phyloP scores from a whole-genome alignment of 2,797 vertebrate species.

The Peromyscus eremicus region DNA sequence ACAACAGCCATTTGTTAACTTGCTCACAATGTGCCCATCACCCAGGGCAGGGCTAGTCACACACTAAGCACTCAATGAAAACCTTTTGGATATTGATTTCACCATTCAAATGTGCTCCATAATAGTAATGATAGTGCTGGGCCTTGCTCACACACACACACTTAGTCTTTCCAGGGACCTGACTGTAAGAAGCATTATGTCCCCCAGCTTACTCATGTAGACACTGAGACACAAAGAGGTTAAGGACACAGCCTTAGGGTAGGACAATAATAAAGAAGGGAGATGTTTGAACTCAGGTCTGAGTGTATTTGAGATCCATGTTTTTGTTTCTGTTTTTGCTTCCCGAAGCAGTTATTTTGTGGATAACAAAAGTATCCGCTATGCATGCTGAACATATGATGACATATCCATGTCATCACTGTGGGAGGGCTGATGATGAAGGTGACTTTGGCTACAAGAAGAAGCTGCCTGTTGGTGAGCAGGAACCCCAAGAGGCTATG shows the following conservation, averaged over 20 bases:
- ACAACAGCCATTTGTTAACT: background rate
- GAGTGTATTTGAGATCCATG: conserved; percentile 32
- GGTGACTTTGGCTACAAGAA: background rate
- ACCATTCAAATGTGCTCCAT: background rate
- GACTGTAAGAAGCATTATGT: background rate
- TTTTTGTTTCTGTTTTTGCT: background rate
- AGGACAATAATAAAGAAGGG: background rate
- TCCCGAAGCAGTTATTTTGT: background rate
- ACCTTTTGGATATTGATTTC: background rate
- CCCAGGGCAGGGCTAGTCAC: background rate
- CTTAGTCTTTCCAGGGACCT: background rate
- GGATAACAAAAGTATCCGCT: background rate
- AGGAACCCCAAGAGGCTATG: background rate
- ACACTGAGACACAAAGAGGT: background rate
- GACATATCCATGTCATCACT: background rate
- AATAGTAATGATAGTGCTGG: background rate
- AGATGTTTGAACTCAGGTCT: background rate
- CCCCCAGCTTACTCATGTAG: background rate
- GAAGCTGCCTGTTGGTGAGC: background rate
- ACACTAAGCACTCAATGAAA: background rate
- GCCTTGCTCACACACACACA: background rate
- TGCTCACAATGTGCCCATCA: background rate
- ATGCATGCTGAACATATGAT: background rate
- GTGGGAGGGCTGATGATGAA: background rate
- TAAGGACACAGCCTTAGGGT: background rate